phyloP scores from a whole-genome alignment of 2,888 invertebrate species.

The Heliconius aoede region DNA sequence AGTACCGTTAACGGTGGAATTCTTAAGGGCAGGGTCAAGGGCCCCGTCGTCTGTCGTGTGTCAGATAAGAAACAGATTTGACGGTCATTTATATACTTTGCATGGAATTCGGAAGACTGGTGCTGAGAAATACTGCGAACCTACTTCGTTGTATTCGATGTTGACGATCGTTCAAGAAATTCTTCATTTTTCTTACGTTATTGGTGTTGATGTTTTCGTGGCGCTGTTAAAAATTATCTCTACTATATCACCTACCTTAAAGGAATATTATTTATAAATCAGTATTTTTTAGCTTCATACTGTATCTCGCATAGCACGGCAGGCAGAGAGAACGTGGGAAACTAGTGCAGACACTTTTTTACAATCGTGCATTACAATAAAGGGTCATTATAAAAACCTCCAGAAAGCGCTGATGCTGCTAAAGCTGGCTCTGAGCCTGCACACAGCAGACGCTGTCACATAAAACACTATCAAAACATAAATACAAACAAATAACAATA shows the following conservation, averaged over 20 bases:
- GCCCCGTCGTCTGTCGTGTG: slow-evolving; percentile 27
- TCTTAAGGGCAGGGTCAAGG: slow-evolving; percentile 35
- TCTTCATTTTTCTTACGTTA: background rate
- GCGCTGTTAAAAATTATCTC: too few species aligned
- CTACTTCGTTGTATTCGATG: background rate
- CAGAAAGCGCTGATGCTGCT: background rate
- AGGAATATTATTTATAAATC: too few species aligned
- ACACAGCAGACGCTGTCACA: background rate
- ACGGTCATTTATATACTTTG: slow-evolving; percentile 26
- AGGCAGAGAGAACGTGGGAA: too few species aligned
- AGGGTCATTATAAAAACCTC: fast-evolving
- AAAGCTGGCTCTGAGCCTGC: background rate
- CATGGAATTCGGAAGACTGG: slow-evolving; percentile 15
- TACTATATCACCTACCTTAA: too few species aligned
- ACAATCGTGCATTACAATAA: too few species aligned
- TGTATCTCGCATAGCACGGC: too few species aligned
- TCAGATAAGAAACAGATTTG: slow-evolving; percentile 31
- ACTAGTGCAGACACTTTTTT: too few species aligned
- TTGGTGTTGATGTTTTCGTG: too few species aligned
- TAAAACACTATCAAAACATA: background rate
- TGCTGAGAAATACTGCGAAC: background rate
- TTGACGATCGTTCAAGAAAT: background rate
- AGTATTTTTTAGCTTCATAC: too few species aligned
- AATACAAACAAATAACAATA: slow-evolving; percentile 13
- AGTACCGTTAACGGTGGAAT: slow-evolving; percentile 26